Evolutionary conservation across 2,888 invertebrate species (phyloP), one percentile per base, ranked within the genome.

Genomic region (Eumerus sabulonum): DNA sequence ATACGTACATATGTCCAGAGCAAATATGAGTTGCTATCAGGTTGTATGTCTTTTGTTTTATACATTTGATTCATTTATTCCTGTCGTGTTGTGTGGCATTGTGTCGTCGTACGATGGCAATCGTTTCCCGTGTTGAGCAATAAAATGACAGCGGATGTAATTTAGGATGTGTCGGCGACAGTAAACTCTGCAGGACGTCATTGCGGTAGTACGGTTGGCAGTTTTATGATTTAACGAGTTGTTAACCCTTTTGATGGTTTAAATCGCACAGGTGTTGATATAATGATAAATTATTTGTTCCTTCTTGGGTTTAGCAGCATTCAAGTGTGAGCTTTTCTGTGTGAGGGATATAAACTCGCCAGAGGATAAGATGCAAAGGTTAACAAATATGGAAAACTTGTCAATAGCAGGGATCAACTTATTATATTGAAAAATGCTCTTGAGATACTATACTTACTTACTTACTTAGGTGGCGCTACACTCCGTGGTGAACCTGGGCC

Each of bases 1-100:
- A n/a, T n/a, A n/a, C n/a, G 67, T 62, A 67, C 67, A 68, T 56
- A 74, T 68, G 67, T 74, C 74, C 67, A 38, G 19, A 67, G 74
- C 62, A 74, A 74, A 74, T 74, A 74, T 74, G 74, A 74, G 67
- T 74, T 74, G 74, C 67, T 74, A 74, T 66, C 73, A 74, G 56
- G 67, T 67, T 67, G 62, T 27, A 7, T 74, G 38, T 74, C 62
- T 63, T 67, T 68, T 54, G 74, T 68, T 74, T 57, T 74, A 50
- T 67, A 74, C 74, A 51, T 63, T 67, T 68, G 74, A 68, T 68
- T 74, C 74, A 57, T 74, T 74, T 47, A 7, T 36, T 56, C n/a
- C 19, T 45, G 54, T 27, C 54, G 48, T 36, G 54, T 56, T 27
- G 27, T 27, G 27, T 7, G 27, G 27, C 27, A 7, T 27, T 27